Conservation (phyloP, 2,113 vertebrate genomes). For the Epinephelus moara region DNA sequence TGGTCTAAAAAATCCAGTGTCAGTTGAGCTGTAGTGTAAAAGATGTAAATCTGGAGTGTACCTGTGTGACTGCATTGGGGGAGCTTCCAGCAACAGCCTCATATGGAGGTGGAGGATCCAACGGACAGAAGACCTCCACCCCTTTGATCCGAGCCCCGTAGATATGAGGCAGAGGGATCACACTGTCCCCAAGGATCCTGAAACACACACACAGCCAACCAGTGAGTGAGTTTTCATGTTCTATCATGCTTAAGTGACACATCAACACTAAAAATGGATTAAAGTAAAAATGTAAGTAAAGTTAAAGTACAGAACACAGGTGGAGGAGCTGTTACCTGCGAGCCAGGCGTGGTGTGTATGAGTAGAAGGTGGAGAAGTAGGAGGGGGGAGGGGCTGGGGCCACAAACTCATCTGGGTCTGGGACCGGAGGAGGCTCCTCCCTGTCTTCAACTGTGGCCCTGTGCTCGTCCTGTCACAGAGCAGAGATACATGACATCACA, state of each 20-base stretch:
- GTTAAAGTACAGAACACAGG: too few species aligned
- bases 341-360: constrained; percentile 78
- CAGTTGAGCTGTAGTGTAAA: not conserved
- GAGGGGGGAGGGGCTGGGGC: constrained; percentile 88
- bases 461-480: constrained; percentile 82
- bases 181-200: constrained; percentile 80
- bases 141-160: constrained; percentile 85
- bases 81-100: constrained; percentile 78
- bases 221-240: not conserved
- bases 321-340: constrained; percentile 78
- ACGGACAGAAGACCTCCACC: constrained; percentile 86
- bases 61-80: constrained; percentile 75
- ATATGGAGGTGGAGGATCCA: constrained; percentile 89
- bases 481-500: constrained; percentile 2
- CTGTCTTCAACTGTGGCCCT: constrained; percentile 82
- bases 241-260: not conserved
- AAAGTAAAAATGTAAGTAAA: not conserved
- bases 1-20: not conserved
- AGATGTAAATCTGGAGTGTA: constrained; percentile 47
- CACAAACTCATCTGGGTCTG: constrained; percentile 87
- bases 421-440: constrained; percentile 78
- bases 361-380: constrained; percentile 88
- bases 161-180: constrained; percentile 86
- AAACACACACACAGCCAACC: constrained; percentile 1
- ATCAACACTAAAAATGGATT: not conserved